A percentile compares a stretch with the other conserved stretches of the same genome.
These are phyloP conservation scores for Picathartes gymnocephalus DNA, from an alignment of 2,113 vertebrate genomes.

Conservation along the genomic window DNA sequence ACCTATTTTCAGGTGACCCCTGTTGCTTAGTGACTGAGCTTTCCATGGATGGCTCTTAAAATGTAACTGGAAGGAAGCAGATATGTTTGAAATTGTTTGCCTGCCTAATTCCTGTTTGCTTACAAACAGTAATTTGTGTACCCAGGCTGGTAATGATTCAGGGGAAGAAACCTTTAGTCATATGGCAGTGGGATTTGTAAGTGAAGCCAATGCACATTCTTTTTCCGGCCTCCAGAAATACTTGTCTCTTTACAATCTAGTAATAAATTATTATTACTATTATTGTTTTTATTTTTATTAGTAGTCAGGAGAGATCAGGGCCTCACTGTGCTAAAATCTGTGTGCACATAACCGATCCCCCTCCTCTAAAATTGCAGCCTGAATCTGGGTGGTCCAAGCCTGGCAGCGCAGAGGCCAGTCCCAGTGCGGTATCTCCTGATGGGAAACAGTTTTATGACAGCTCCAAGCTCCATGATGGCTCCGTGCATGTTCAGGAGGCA, in stretches of 20 bases:
- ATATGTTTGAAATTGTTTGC: neutral
- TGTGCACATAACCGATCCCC: neutral
- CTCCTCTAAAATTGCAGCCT: neutral
- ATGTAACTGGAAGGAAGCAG: neutral
- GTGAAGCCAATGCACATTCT: neutral
- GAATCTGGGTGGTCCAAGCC: constrained; percentile 37
- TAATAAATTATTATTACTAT: neutral
- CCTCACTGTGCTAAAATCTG: neutral
- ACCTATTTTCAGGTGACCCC: neutral
- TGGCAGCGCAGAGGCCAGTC: neutral
- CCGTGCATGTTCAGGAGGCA: accelerated
- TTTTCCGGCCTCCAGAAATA: neutral
- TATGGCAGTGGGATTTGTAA: neutral
- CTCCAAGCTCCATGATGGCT: neutral
- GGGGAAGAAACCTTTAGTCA: neutral
- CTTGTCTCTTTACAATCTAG: neutral
- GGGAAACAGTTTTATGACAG: neutral
- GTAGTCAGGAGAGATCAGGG: constrained; percentile 5
- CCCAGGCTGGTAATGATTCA: neutral
- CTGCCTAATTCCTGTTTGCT: neutral
- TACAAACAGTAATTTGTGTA: neutral
- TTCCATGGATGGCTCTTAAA: neutral
- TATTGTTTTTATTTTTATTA: constrained; percentile 38
- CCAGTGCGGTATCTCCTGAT: neutral
- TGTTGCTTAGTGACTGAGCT: neutral